These are phyloP conservation scores for Microcebus murinus DNA, from an alignment of 2,113 vertebrate genomes.

Conservation along the genomic window DNA sequence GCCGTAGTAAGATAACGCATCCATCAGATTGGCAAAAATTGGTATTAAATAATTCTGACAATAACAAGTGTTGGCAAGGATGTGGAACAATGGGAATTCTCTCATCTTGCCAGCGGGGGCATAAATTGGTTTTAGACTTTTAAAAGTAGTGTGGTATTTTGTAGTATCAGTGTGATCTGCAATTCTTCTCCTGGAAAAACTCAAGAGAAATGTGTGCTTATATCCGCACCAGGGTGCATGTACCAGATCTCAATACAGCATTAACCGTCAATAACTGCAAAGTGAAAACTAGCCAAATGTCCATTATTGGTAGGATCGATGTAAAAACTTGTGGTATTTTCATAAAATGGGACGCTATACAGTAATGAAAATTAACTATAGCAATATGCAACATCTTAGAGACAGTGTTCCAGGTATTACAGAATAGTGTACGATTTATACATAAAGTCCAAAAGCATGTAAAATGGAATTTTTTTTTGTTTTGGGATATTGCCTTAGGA, in stretches of 20 bases:
- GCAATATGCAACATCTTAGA: not conserved
- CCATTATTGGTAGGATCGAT: not conserved
- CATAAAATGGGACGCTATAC: not conserved
- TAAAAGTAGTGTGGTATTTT: not conserved
- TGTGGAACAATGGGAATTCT: not conserved
- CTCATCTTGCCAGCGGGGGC: too few relatives aligned
- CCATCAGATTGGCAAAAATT: not conserved
- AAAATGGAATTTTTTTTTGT: not conserved
- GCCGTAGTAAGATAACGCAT: not conserved
- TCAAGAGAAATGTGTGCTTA: not conserved
- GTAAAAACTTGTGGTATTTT: not conserved
- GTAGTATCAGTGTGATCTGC: not conserved
- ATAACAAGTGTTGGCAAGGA: not conserved
- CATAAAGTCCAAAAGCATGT: not conserved
- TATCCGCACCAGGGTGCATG: not conserved
- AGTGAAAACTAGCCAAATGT: not conserved
- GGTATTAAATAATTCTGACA: not conserved
- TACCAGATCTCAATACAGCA: not conserved
- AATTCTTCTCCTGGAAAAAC: not conserved
- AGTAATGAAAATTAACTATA: not conserved
- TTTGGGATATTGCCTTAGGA: not conserved
- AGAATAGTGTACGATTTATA: not conserved
- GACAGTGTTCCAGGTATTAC: not conserved
- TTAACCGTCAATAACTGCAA: not conserved
- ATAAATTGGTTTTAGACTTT: not conserved